Evolutionary conservation across 2,888 invertebrate genomes (phyloP).

Genomic region (Boloria selene): DNA sequence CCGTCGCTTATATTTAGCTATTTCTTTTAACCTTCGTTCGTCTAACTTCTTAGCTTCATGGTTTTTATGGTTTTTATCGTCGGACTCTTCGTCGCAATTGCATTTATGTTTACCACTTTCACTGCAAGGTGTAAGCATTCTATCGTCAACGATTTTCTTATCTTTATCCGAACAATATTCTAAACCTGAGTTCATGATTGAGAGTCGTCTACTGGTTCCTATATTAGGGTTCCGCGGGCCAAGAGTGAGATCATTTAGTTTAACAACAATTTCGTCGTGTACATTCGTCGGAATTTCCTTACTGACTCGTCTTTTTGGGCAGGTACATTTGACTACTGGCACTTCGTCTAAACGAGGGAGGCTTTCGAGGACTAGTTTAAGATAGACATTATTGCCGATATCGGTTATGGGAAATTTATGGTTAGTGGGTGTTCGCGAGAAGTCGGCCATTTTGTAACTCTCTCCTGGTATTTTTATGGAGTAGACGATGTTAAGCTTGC

Average conservation of each 20-base stretch:
- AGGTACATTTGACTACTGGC: conserved; percentile 81
- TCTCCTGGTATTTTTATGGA: conserved; percentile 87
- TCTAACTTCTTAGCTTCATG: conserved; percentile 64
- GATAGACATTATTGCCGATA: conserved; percentile 83
- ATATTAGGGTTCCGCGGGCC: conserved; percentile 56
- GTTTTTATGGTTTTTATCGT: conserved; percentile 57
- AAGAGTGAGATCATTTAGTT: conserved; percentile 75
- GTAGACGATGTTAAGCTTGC: conserved; percentile 84
- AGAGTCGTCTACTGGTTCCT: conserved; percentile 53
- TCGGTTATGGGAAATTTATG: conserved; percentile 89
- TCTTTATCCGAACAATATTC: conserved; percentile 48
- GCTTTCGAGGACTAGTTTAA: conserved; percentile 85
- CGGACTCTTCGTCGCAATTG: conserved; percentile 87
- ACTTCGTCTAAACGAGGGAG: conserved; percentile 89
- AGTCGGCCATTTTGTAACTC: conserved; percentile 78
- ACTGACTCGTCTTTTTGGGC: conserved; percentile 64
- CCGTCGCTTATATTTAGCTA: conserved; percentile 74
- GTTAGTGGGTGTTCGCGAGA: conserved; percentile 81
- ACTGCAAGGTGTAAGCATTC: conserved; percentile 87
- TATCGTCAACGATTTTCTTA: conserved; percentile 83
- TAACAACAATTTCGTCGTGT: conserved; percentile 67
- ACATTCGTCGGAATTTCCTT: conserved; percentile 56
- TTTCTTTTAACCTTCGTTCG: conserved; percentile 71
- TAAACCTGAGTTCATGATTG: conserved; percentile 51
- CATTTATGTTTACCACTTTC: conserved; percentile 90